A percentile compares a stretch with the other conserved stretches of the same genome.
Evolutionary conservation across 37 sponge, comb jelly and placozoan species (phyloP).

Genomic region (Corticium candelabrum): DNA sequence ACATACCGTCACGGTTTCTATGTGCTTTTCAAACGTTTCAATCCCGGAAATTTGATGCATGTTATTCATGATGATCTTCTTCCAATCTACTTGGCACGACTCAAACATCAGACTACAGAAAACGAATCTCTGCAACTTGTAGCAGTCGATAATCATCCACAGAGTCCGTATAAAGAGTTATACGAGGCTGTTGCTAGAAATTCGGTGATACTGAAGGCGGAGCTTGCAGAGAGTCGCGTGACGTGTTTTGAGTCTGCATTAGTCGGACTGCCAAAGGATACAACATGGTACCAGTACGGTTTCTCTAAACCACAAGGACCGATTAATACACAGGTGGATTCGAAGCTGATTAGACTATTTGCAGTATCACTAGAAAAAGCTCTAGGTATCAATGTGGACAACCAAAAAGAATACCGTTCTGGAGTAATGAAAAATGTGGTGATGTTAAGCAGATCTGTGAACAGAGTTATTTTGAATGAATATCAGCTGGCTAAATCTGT

Average conservation of each 20-base stretch:
- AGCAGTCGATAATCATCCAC: neutral
- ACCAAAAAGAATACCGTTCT: neutral
- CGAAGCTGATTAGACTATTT: neutral
- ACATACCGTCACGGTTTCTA: neutral
- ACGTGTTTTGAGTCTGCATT: constrained; percentile 8
- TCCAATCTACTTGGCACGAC: constrained; percentile 1
- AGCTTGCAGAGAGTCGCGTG: neutral
- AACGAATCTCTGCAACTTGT: neutral
- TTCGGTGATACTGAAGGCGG: neutral
- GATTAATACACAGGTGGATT: neutral
- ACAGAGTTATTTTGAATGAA: neutral
- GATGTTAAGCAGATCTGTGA: neutral
- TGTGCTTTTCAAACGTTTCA: constrained; percentile 12
- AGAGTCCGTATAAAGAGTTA: neutral
- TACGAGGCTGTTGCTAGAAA: neutral
- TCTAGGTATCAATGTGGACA: neutral
- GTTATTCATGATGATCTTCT: constrained; percentile 16
- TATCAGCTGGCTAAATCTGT: neutral
- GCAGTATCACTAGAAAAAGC: neutral
- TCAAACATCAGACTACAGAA: neutral
- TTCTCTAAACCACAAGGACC: constrained; percentile 13
- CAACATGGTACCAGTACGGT: constrained; percentile 22
- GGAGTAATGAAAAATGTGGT: too few species aligned
- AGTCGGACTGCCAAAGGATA: neutral
- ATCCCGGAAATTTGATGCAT: constrained; percentile 16